Conservation (phyloP, 2,797 vertebrate genomes). For the Thunnus albacares region DNA sequence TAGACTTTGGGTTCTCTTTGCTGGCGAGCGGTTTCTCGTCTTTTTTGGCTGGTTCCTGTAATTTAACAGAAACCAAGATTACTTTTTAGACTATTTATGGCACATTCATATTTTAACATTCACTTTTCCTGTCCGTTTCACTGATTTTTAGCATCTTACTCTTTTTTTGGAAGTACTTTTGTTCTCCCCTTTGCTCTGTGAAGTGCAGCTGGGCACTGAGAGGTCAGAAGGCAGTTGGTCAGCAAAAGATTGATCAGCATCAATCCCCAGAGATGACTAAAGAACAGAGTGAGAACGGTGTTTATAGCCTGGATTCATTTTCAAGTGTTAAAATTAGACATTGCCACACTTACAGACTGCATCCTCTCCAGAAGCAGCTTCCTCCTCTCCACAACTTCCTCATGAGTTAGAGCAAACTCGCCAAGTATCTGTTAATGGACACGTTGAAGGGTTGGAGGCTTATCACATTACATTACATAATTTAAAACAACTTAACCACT, state of each 20-base stretch:
- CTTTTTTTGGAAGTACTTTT: constrained; percentile 82
- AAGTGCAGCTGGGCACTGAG: constrained; percentile 56
- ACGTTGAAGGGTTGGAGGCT: background rate
- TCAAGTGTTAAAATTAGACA: background rate
- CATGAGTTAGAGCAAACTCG: constrained; percentile 88
- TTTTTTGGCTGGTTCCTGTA: constrained; percentile 77
- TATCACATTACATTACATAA: constrained; percentile 43
- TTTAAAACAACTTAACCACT: constrained; percentile 49
- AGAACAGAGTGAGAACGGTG: background rate
- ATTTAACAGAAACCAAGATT: constrained; percentile 12
- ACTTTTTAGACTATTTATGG: background rate
- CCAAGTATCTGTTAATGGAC: constrained; percentile 83
- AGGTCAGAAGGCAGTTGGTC: constrained; percentile 51
- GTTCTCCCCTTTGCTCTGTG: constrained; percentile 75
- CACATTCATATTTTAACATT: background rate
- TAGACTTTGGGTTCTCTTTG: constrained; percentile 76
- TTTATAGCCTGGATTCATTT: background rate
- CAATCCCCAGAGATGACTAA: constrained; percentile 57
- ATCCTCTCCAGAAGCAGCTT: constrained; percentile 80
- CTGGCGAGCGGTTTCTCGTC: constrained; percentile 69
- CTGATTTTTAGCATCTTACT: constrained; percentile 62
- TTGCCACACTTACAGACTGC: constrained; percentile 61
- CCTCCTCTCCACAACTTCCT: constrained; percentile 89
- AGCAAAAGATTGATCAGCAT: constrained; percentile 33
- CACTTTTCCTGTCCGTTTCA: background rate